Conservation (phyloP, 2,113 vertebrate species). For the Pogonocichla stellata region DNA sequence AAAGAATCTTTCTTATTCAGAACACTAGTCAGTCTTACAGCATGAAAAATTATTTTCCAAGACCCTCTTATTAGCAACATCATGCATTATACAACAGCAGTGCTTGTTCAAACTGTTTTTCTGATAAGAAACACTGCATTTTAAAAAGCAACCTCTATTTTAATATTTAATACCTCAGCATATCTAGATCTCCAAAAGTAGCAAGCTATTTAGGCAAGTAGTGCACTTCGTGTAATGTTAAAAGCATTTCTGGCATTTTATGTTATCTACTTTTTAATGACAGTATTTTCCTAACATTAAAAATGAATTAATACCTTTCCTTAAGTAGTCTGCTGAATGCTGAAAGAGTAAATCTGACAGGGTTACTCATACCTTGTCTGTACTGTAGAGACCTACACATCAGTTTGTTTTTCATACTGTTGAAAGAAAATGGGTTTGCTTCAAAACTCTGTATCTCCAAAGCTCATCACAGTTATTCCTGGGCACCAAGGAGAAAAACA, state of each 20-base stretch:
- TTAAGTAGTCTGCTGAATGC: conserved; percentile 75
- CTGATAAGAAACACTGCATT: conserved; percentile 79
- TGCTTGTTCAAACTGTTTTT: conserved; percentile 75
- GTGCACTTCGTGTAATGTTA: conserved; percentile 75
- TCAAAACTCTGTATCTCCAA: neutral
- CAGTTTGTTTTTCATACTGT: conserved; percentile 34
- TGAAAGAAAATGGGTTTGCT: conserved; percentile 44
- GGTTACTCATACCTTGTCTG: conserved; percentile 63
- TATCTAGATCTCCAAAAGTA: conserved; percentile 78
- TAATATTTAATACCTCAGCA: conserved; percentile 81
- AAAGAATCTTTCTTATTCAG: conserved; percentile 28
- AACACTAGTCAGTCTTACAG: conserved; percentile 56
- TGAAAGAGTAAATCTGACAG: conserved; percentile 69
- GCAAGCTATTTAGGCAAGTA: conserved; percentile 77
- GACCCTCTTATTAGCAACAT: conserved; percentile 75
- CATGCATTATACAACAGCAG: conserved; percentile 78
- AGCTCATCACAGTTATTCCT: neutral
- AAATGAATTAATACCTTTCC: conserved; percentile 82
- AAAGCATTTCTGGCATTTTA: conserved; percentile 84
- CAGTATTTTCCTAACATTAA: conserved; percentile 83
- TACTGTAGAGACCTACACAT: conserved; percentile 16
- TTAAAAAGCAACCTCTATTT: conserved; percentile 78
- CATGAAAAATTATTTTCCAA: conserved; percentile 68
- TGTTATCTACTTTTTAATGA: conserved; percentile 82
- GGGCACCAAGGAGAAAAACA: neutral